Evolutionary conservation across 2,888 invertebrate genomes (phyloP), one percentile per base, ranked within the genome.

Genomic region (Xestobium rufovillosum): DNA sequence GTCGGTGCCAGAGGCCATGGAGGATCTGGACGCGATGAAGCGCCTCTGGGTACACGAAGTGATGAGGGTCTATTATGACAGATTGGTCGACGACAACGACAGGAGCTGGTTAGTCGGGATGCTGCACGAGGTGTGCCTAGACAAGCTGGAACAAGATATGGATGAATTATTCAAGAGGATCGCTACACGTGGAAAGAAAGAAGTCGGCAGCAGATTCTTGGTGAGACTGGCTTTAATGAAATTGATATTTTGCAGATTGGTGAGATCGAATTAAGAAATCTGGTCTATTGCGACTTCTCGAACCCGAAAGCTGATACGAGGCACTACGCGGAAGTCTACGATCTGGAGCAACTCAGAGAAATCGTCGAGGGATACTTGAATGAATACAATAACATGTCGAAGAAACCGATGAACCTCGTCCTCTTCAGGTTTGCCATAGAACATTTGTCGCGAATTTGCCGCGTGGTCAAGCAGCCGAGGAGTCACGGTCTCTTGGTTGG

Each of bases 321-420:
- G 17, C 78, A 86, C 55, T 96, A 96, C 56, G 76, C 87, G 56
- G 94, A 95, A 69, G 90, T 92, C 0, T 65, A 72, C 1, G 88
- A 94, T 59, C 70, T 92, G 57, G 86, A 87, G 26, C 76, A 80
- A 45, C 66, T 96, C 37, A 78, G 83, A 39, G 68, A 75, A 1
- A 86, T 91, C 3, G 90, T 91, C 0, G 92, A 95, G 51, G 82
- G 82, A 0, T 92, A 87, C 66, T 70, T 95, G 9, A 80, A 80
- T 1, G 95, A 95, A 60, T 94, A 82, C 60, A 95, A 95, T 62
- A 87, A 89, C 48, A 89, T 95, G 87, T 85, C 88, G 6, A 95
- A 91, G 64, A 94, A 92, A 57, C 94, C 94, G 0, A 95, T 95
- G 95, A 86, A 91, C 64, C 72, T 95, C 36, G 94, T 95, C 2